phyloP scores from a whole-genome alignment of 2,113 vertebrate genomes.

The Enhydra lutris region DNA sequence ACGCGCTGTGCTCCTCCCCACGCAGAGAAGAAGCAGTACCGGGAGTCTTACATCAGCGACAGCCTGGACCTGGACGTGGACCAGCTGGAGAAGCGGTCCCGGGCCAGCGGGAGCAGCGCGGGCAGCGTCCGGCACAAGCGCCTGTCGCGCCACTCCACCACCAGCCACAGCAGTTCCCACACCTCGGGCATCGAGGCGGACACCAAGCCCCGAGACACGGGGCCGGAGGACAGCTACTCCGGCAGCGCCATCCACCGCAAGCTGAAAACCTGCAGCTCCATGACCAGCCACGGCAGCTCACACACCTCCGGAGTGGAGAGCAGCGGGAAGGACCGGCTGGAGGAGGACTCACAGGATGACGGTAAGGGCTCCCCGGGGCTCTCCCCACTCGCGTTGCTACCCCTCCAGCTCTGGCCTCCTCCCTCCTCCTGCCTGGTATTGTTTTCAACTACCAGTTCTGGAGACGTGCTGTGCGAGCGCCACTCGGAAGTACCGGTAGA shows the following conservation, averaged over 20 bases:
- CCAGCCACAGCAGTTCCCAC: conserved; percentile 97
- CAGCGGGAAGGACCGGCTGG: conserved; percentile 92
- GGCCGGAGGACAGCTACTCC: conserved; percentile 86
- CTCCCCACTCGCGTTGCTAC: accelerated
- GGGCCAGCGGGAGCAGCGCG: conserved; percentile 94
- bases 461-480: not conserved
- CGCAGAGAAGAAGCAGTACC: conserved; percentile 97
- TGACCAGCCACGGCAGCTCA: conserved; percentile 95
- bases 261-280: conserved; percentile 94
- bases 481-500: not conserved
- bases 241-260: conserved; percentile 85
- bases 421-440: no score
- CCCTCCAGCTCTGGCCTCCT: accelerated
- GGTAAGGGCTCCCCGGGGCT: conserved; percentile 79
- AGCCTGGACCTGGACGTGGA: conserved; percentile 97
- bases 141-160: conserved; percentile 92
- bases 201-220: conserved; percentile 82
- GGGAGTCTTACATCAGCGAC: conserved; percentile 98
- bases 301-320: conserved; percentile 97
- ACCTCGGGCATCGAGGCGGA: conserved; percentile 95
- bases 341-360: conserved; percentile 92
- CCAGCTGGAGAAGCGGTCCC: conserved; percentile 93
- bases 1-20: accelerated
- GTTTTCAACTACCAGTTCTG: not conserved
- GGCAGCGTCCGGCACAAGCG: conserved; percentile 91